A percentile compares a stretch with the other conserved stretches of the same genome.
phyloP scores from a whole-genome alignment of 2,797 vertebrate species.

The Eulemur coronatus region DNA sequence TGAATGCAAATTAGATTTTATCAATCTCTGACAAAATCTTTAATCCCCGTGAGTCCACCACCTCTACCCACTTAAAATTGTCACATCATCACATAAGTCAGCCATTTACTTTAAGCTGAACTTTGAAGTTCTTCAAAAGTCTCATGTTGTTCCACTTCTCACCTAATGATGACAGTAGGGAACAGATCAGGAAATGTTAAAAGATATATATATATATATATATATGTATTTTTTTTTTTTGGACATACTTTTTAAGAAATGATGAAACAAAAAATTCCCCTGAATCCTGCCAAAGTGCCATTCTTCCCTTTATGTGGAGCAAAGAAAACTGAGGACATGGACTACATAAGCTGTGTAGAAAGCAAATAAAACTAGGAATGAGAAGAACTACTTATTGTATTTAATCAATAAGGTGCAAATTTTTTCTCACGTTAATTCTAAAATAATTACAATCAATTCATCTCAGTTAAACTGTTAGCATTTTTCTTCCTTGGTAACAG shows the following conservation, averaged over 20 bases:
- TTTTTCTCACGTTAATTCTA: constrained; percentile 32
- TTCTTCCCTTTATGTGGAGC: neutral
- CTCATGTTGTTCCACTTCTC: neutral
- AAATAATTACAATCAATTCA: neutral
- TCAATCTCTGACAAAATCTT: constrained; percentile 24
- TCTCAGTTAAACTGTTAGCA: neutral
- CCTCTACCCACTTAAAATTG: neutral
- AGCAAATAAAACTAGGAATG: neutral
- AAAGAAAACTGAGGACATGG: neutral
- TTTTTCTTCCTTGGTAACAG: neutral
- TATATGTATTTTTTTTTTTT: neutral
- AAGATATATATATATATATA: neutral
- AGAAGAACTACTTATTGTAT: neutral
- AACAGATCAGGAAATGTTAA: neutral
- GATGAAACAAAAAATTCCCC: constrained; percentile 39
- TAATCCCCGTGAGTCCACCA: neutral
- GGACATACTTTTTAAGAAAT: constrained; percentile 13
- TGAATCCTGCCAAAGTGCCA: neutral
- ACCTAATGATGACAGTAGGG: neutral
- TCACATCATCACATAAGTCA: neutral
- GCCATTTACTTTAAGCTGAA: neutral
- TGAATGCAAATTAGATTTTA: constrained; percentile 1
- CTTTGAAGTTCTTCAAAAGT: neutral
- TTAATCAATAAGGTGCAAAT: neutral
- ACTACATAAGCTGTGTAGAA: neutral